Evolutionary conservation across 2,113 vertebrate species (phyloP).

Genomic region (Macaca fascicularis): DNA sequence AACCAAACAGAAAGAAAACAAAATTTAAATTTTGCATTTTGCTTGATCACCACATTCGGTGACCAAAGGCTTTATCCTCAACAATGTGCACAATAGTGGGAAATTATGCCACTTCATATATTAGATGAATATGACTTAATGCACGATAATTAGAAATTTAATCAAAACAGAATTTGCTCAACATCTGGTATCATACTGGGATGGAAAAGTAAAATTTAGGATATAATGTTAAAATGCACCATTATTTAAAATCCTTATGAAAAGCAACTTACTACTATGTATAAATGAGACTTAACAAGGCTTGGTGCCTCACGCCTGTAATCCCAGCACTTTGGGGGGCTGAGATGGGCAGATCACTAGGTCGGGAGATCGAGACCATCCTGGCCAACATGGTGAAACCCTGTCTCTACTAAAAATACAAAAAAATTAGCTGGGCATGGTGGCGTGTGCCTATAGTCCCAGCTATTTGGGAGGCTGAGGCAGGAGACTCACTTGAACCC

Average conservation of each 20-base stretch:
- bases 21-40: background rate
- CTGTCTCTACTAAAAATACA: no score
- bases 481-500: no score
- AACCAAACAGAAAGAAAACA: conserved; percentile 23
- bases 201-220: background rate
- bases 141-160: background rate
- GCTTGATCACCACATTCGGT: background rate
- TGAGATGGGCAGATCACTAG: no score
- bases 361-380: no score
- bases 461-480: no score
- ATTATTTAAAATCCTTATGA: background rate
- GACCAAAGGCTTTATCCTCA: background rate
- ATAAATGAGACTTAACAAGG: background rate
- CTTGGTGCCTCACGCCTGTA: no score
- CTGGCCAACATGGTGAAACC: no score
- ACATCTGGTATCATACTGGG: background rate
- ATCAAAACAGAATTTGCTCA: conserved; percentile 20
- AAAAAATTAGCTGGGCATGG: no score
- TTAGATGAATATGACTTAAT: background rate
- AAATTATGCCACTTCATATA: background rate
- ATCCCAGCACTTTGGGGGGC: no score
- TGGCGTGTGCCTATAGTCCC: no score
- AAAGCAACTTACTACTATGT: conserved; percentile 11
- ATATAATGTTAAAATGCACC: conserved; percentile 26
- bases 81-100: background rate